phyloP scores from a whole-genome alignment of 2,113 vertebrate genomes.

The Morone saxatilis region DNA sequence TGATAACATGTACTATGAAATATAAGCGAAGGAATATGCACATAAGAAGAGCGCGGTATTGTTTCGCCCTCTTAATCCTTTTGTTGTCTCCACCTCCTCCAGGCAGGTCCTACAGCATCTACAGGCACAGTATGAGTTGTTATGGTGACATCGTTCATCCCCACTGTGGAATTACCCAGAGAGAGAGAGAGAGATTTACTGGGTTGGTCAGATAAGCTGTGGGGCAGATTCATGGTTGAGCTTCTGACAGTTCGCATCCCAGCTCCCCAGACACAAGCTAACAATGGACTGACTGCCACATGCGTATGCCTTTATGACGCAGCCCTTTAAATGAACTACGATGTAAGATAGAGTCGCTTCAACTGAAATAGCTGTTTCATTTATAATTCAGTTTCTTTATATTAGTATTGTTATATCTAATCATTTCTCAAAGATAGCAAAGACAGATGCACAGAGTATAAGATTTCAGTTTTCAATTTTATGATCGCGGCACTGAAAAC shows the following conservation, averaged over 20 bases:
- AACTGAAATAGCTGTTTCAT: slow-evolving; percentile 20
- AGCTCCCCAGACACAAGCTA: slow-evolving; percentile 39
- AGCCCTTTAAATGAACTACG: slow-evolving; percentile 24
- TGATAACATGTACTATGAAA: background rate
- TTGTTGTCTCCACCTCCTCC: slow-evolving; percentile 44
- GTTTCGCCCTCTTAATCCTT: slow-evolving; percentile 18
- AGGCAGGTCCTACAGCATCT: slow-evolving; percentile 7
- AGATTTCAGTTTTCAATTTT: slow-evolving; percentile 28
- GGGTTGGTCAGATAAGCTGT: slow-evolving; percentile 67
- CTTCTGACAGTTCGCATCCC: slow-evolving; percentile 37
- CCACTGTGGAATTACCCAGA: slow-evolving; percentile 49
- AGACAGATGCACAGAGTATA: background rate
- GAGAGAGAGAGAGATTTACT: slow-evolving; percentile 64
- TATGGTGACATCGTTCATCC: slow-evolving; percentile 49
- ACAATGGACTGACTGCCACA: slow-evolving; percentile 25
- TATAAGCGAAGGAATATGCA: background rate
- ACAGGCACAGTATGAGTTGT: slow-evolving; percentile 10
- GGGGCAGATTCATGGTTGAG: slow-evolving; percentile 59
- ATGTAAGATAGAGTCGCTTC: background rate
- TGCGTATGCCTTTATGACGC: slow-evolving; percentile 6
- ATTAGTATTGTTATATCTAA: background rate
- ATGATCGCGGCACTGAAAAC: slow-evolving; percentile 14
- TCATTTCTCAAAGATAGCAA: background rate
- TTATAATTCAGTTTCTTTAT: slow-evolving; percentile 7
- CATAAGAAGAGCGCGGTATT: background rate